Evolutionary conservation across 1,140 invertebrate species (phyloP), one percentile per base, ranked within the genome.

Genomic region (Physella acuta): DNA sequence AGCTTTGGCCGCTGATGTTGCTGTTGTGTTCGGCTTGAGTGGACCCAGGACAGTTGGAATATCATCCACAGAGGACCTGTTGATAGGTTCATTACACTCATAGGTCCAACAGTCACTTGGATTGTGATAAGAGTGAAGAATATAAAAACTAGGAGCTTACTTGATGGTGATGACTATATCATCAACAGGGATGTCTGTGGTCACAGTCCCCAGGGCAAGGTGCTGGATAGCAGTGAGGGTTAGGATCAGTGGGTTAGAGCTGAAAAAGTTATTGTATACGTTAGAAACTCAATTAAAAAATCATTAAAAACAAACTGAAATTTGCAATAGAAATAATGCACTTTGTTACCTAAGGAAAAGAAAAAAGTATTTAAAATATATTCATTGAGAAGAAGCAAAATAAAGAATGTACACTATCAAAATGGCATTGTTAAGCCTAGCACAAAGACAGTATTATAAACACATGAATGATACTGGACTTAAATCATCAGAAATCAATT

Each of bases 141-240:
- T 11, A 33, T n/a, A 26, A 26, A 51, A 30, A n/a, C 49, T 34
- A 16, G 37, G 14, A 31, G 68, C 76, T 73, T 70, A 83, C 80
- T 66, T 79, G 60, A 84, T 75, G 24, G 71, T 75, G 28, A 84
- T 73, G 3, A 33, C 65, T 33, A 85, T 78, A 68, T 82, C 79
- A 17, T 66, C 39, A 2, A 75, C 75, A 28, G 73, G 59, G 28
- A 78, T 68, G 36, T 80, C 71, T 37, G 82, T 79, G 8, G 37
- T 74, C 14, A 85, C 71, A 14, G 56, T 66, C 31, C 83, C 81
- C 24, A 77, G 73, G 11, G 84, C 70, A 26, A 80, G 71, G 76
- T 88, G 87, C 34, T 80, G 78, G 11, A 81, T 76, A 30, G 87
- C 87, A 34, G 81, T 82, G 39, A 88, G 70, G 20, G 78, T 81